Evolutionary conservation across 2,888 invertebrate genomes (phyloP), one percentile per base, ranked within the genome.

Genomic region (Phaonia tiefii): DNA sequence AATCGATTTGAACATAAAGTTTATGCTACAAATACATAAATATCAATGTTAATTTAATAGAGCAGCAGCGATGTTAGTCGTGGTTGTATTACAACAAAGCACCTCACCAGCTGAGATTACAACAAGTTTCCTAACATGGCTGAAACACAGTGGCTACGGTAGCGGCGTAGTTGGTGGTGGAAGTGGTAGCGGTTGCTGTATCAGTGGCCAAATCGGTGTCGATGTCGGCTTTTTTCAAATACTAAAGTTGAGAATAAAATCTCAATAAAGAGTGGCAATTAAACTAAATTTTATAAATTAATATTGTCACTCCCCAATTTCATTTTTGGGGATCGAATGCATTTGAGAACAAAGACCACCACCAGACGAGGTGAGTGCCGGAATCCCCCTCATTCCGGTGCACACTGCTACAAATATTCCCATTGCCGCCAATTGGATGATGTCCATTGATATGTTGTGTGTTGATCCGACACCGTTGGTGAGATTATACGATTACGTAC

Each of bases 201-300:
- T n/a, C n/a, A 66, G 65, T 49, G 60, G 54, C 72, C 7, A 26
- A 11, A 49, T 39, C 73, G n/a, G 22, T 56, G 60, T 49, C 71
- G 39, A 46, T 77, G 83, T 54, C 83, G 83, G 83, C 67, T 66
- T 70, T 81, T 75, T 66, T 83, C 83, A 84, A 84, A 83, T 22
- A 20, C 10, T n/a, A 39, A 22, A 8, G 22, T 42, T 78, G 72
- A 76, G 70, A 80, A 66, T 67, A 46, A 79, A 60, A 37, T 13
- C 51, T 37, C 54, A 73, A 31, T 73, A 22, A 39, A 78, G 77
- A 78, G 79, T 77, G 83, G 85, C 83, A 85, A 88, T 88, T 88
- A 87, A 88, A 88, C 86, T 87, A 88, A 87, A 88, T 88, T 88
- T 86, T 86, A 85, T 86, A 85, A 86, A 88, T 88, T 88, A 86